Evolutionary conservation across 2,888 invertebrate species (phyloP), one percentile per base, ranked within the genome.

Genomic region (Lampropteryx suffumata): DNA sequence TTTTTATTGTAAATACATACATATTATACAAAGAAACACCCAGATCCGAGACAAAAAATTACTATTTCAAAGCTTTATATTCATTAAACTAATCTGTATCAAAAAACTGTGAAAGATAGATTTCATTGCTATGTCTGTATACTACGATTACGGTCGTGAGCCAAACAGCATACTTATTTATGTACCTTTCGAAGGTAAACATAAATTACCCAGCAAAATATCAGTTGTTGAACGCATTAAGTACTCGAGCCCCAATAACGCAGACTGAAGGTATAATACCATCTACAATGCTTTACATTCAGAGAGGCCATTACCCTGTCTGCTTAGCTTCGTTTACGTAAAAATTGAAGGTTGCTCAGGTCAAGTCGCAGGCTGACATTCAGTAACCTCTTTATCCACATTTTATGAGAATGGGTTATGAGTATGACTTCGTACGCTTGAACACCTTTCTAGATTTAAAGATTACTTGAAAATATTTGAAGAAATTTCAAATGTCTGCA

Each of bases 311-410:
- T 57, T 54, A 57, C 45, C 42, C 52, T 48, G 62, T 59, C 59
- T 62, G 50, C 46, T 46, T 32, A 33, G 52, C 48, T 50, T 44
- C 42, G 50, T 48, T 56, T 51, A 46, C 41, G 46, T 57, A 50
- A 59, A 59, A 58, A 59, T 59, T 51, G 49, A 62, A 62, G 63
- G 61, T 68, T 64, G 57, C 50, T 35, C 42, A 66, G 65, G 68
- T 69, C 67, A 69, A 64, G 56, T 62, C 61, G 56, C 33, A 39
- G 40, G 51, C 51, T 61, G 59, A 62, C 61, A 58, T 71, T 68
- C 51, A 55, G 55, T 62, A 65, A 74, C 67, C 70, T 57, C 65
- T 71, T 69, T 62, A 69, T 62, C 61, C 45, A 53, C 48, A 51
- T 40, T 51, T 58, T 30, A 55, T 24, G 49, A 55, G 33, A 49